phyloP scores from a whole-genome alignment of 1,140 invertebrate genomes.

The Cheumatopsyche charites region DNA sequence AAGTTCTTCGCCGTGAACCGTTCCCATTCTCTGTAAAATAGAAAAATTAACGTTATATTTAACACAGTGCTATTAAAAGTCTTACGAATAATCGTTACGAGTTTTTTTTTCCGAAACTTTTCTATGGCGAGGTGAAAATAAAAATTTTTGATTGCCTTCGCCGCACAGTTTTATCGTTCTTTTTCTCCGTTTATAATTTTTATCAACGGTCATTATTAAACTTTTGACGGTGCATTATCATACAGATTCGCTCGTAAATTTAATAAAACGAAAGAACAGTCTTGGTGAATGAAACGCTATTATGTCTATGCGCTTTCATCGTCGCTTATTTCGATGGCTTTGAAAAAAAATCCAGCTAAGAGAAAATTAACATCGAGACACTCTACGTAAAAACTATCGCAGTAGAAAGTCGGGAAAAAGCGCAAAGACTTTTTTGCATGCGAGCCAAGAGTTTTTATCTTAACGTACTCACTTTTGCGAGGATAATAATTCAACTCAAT shows the following conservation, averaged over 20 bases:
- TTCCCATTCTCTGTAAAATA: conserved; percentile 76
- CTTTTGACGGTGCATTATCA: conserved; percentile 15
- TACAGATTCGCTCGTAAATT: conserved; percentile 4
- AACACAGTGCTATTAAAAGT: neutral
- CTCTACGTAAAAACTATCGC: too few species aligned
- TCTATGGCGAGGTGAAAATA: conserved; percentile 18
- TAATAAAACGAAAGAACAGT: neutral
- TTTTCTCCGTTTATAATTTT: conserved; percentile 7
- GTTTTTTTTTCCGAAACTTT: conserved; percentile 8
- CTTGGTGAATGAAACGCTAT: neutral
- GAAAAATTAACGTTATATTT: conserved; percentile 38
- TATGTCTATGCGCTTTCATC: too few species aligned
- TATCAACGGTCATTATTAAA: conserved; percentile 22
- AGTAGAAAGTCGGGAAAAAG: too few species aligned
- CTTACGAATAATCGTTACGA: too few species aligned
- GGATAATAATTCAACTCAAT: conserved; percentile 7
- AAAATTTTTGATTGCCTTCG: conserved; percentile 16
- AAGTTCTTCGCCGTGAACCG: conserved; percentile 89
- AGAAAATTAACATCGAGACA: too few species aligned
- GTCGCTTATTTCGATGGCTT: too few species aligned
- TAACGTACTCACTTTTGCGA: conserved; percentile 15
- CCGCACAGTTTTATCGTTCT: conserved; percentile 26
- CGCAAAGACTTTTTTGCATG: neutral
- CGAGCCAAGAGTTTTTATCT: conserved; percentile 12
- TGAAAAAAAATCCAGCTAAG: too few species aligned